Conservation (phyloP, 2,797 vertebrate species). For the Sorex maritimensis region DNA sequence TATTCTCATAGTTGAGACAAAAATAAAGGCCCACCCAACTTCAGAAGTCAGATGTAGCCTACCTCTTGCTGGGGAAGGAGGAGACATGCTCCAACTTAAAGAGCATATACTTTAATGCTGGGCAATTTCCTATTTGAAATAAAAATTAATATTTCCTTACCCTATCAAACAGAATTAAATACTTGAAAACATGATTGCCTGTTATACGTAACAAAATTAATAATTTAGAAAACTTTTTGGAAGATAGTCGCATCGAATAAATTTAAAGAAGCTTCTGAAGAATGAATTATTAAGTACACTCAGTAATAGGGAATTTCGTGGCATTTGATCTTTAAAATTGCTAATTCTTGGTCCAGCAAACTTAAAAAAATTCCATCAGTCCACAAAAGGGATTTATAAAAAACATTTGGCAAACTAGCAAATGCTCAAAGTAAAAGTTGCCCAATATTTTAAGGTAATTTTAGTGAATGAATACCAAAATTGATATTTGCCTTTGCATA, state of each 20-base stretch:
- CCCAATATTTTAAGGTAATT: slow-evolving; percentile 84
- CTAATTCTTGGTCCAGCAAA: slow-evolving; percentile 78
- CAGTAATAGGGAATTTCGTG: slow-evolving; percentile 65
- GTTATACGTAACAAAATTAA: not conserved
- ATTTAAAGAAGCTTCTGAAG: slow-evolving; percentile 59
- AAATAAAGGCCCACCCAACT: no score
- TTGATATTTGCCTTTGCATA: slow-evolving; percentile 83
- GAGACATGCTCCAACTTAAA: not conserved
- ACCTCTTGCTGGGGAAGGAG: no score
- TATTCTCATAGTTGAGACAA: no score
- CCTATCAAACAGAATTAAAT: slow-evolving; percentile 41
- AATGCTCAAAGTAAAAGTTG: slow-evolving; percentile 76
- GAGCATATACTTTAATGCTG: not conserved
- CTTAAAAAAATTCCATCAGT: slow-evolving; percentile 73
- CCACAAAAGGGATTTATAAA: slow-evolving; percentile 74
- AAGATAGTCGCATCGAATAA: slow-evolving; percentile 58
- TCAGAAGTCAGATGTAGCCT: no score
- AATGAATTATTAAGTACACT: slow-evolving; percentile 68
- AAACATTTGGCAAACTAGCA: slow-evolving; percentile 75
- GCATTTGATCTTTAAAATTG: slow-evolving; percentile 79
- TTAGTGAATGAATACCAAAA: slow-evolving; percentile 86
- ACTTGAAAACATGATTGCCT: not conserved
- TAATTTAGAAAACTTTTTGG: slow-evolving; percentile 39
- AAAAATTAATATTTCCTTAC: not conserved
- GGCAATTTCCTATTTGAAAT: not conserved